phyloP scores from a whole-genome alignment of 2,888 invertebrate species.

The Listrodromus nycthemerus region DNA sequence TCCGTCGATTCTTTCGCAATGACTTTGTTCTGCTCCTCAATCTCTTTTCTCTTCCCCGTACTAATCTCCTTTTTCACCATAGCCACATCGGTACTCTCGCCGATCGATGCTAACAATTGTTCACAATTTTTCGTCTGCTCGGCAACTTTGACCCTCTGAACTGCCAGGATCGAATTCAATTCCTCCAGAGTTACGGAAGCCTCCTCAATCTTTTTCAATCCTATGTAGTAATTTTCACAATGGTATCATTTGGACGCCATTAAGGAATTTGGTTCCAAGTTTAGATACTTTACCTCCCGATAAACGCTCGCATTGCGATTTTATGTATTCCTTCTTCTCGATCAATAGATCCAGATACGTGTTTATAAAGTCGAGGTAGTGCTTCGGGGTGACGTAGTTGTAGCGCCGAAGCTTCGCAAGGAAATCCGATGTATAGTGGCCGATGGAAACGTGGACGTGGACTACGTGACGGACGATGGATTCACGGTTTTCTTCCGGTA shows the following conservation, averaged over 20 bases:
- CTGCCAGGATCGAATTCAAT: constrained; percentile 91
- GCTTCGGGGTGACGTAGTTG: constrained; percentile 96
- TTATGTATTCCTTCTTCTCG: constrained; percentile 87
- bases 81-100: constrained; percentile 89
- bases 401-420: constrained; percentile 90
- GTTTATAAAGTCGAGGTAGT: constrained; percentile 94
- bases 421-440: constrained; percentile 90
- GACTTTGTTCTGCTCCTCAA: constrained; percentile 92
- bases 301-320: constrained; percentile 82
- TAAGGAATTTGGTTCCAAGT: background rate
- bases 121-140: constrained; percentile 94
- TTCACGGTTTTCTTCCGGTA: constrained; percentile 89
- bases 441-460: constrained; percentile 92
- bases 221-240: constrained; percentile 64
- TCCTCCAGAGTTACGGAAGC: constrained; percentile 93
- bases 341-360: constrained; percentile 91
- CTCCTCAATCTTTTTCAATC: constrained; percentile 93
- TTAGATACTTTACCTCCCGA: constrained; percentile 77
- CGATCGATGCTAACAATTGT: constrained; percentile 90
- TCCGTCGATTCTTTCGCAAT: constrained; percentile 93
- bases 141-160: constrained; percentile 93
- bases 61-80: constrained; percentile 92
- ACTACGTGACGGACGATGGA: constrained; percentile 94
- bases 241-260: background rate
- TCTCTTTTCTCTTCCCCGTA: constrained; percentile 91